phyloP scores from a whole-genome alignment of 2,113 vertebrate genomes.

The Piliocolobus tephrosceles region DNA sequence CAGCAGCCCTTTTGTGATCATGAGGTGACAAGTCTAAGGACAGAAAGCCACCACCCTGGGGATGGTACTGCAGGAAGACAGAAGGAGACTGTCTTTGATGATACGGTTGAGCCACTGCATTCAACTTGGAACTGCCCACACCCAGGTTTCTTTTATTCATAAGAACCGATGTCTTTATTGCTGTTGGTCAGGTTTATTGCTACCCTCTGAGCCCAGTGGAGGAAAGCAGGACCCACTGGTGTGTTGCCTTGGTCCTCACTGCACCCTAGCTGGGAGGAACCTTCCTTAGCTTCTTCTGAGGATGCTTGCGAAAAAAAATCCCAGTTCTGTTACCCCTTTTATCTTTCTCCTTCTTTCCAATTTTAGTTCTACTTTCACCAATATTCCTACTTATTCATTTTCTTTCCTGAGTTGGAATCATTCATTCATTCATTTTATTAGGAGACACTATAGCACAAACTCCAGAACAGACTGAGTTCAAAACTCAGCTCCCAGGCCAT shows the following conservation, averaged over 20 bases:
- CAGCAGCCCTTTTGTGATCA: slow-evolving; percentile 37
- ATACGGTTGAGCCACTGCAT: background rate
- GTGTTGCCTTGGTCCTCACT: background rate
- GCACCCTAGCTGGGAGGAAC: background rate
- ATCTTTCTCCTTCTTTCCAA: background rate
- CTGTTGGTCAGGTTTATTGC: background rate
- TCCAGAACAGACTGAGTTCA: too few relatives aligned
- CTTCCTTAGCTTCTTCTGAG: background rate
- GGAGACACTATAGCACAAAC: too few relatives aligned
- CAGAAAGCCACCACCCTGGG: background rate
- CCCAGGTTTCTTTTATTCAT: background rate
- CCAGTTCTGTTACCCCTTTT: background rate
- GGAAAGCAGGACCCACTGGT: background rate
- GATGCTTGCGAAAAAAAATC: background rate
- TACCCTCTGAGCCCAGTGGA: background rate
- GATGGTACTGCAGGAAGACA: background rate
- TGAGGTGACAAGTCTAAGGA: background rate
- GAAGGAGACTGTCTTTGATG: background rate
- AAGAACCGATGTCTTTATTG: background rate
- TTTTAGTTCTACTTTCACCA: background rate
- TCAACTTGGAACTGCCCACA: background rate
- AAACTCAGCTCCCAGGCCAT: too few relatives aligned
- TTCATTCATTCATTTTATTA: too few relatives aligned
- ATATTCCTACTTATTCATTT: background rate
- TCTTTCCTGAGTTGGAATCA: background rate